Percentiles rank a stretch among this genome's conserved stretches.
phyloP scores from a whole-genome alignment of 1,140 invertebrate species.

The Drosophila lini region DNA sequence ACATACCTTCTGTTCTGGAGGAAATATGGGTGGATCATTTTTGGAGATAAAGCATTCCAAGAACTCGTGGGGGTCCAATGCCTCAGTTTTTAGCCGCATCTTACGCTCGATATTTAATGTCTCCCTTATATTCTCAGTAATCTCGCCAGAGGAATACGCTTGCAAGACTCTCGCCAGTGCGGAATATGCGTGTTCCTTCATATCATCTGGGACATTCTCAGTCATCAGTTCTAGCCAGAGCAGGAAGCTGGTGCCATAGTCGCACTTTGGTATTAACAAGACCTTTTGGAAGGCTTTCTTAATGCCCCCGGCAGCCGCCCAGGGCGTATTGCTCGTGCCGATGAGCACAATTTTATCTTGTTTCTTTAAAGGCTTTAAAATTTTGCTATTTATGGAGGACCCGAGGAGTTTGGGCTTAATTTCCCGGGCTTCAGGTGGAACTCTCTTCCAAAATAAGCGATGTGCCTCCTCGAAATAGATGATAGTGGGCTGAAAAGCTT shows the following conservation, averaged over 20 bases:
- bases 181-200: conserved; percentile 87
- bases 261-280: conserved; percentile 85
- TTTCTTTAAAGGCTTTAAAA: conserved; percentile 87
- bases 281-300: conserved; percentile 85
- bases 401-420: conserved; percentile 86
- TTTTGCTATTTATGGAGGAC: conserved; percentile 86
- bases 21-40: conserved; percentile 57
- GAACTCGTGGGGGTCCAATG: conserved; percentile 66
- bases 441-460: conserved; percentile 92
- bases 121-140: conserved; percentile 85
- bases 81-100: conserved; percentile 54
- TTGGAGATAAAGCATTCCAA: conserved; percentile 63
- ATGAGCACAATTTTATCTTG: conserved; percentile 88
- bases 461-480: conserved; percentile 92
- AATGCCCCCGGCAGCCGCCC: conserved; percentile 81
- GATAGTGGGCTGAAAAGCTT: conserved; percentile 90
- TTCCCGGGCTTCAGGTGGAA: conserved; percentile 70
- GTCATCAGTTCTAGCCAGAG: conserved; percentile 87
- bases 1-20: conserved; percentile 61
- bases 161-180: conserved; percentile 88
- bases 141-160: conserved; percentile 87
- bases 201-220: conserved; percentile 85
- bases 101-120: conserved; percentile 61
- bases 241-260: conserved; percentile 88
- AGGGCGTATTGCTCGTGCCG: conserved; percentile 87